These are phyloP conservation scores for Arenicola marina DNA, from an alignment of 2,888 invertebrate species.

Conservation along the genomic window DNA sequence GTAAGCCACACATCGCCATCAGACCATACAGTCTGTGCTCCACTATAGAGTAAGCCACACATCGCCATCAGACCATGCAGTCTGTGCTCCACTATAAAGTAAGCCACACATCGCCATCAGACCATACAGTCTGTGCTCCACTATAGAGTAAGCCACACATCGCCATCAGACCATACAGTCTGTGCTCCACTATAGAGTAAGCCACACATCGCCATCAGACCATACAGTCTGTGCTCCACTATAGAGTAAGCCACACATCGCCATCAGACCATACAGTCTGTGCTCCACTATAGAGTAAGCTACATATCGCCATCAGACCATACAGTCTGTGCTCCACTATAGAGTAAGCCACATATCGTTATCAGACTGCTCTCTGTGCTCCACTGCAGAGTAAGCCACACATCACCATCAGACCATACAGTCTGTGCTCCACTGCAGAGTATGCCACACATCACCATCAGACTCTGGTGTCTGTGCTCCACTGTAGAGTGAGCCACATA, in stretches of 20 bases:
- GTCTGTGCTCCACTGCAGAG: constrained; percentile 24
- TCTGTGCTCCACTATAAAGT: constrained; percentile 26
- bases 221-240: constrained; percentile 22
- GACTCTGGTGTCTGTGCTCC: constrained; percentile 23
- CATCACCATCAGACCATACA: constrained; percentile 22
- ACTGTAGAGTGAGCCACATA: constrained; percentile 25
- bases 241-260: constrained; percentile 25
- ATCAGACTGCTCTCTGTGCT: constrained; percentile 23
- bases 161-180: constrained; percentile 21
- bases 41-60: constrained; percentile 25
- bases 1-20: constrained; percentile 23
- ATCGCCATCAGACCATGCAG: constrained; percentile 22
- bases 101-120: constrained; percentile 18
- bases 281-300: constrained; percentile 27
- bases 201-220: constrained; percentile 19
- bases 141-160: constrained; percentile 26
- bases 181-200: constrained; percentile 27
- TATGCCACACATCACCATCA: constrained; percentile 19
- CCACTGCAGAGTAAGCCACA: constrained; percentile 24
- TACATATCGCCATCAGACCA: constrained; percentile 21
- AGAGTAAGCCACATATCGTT: constrained; percentile 23
- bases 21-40: constrained; percentile 24
- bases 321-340: constrained; percentile 23
- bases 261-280: constrained; percentile 23
- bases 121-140: constrained; percentile 23